Conservation (phyloP, 2,113 vertebrate species). For the Ahaetulla prasina region DNA sequence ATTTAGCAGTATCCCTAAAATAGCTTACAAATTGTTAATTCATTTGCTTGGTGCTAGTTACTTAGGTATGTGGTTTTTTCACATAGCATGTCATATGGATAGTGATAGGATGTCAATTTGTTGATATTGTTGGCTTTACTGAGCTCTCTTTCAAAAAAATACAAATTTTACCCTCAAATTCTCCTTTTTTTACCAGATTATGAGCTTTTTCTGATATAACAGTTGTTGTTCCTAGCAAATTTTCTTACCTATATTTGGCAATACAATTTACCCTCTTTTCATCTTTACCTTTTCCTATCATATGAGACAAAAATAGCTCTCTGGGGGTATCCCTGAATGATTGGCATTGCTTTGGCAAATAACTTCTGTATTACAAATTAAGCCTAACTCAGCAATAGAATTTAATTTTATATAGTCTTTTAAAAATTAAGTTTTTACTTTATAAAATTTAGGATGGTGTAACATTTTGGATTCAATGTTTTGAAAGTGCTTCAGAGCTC, state of each 20-base stretch:
- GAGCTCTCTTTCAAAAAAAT: constrained; percentile 4
- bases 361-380: not conserved
- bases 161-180: not conserved
- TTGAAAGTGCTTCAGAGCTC: not conserved
- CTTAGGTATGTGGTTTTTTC: not conserved
- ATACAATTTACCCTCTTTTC: not conserved
- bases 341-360: not conserved
- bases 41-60: not conserved
- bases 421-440: not conserved
- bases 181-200: not conserved
- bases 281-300: not conserved
- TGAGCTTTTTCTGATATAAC: not conserved
- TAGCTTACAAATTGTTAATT: not conserved
- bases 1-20: not conserved
- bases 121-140: not conserved
- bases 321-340: not conserved
- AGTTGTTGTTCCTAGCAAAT: not conserved
- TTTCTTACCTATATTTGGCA: not conserved
- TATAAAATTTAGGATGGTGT: not conserved
- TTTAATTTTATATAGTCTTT: not conserved
- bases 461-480: not conserved
- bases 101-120: constrained; percentile 22
- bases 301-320: not conserved
- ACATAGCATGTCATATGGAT: constrained; percentile 15
- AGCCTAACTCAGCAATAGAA: not conserved